Conservation (phyloP, 2,888 invertebrate genomes). For the Caenorhabditis uteleia region DNA sequence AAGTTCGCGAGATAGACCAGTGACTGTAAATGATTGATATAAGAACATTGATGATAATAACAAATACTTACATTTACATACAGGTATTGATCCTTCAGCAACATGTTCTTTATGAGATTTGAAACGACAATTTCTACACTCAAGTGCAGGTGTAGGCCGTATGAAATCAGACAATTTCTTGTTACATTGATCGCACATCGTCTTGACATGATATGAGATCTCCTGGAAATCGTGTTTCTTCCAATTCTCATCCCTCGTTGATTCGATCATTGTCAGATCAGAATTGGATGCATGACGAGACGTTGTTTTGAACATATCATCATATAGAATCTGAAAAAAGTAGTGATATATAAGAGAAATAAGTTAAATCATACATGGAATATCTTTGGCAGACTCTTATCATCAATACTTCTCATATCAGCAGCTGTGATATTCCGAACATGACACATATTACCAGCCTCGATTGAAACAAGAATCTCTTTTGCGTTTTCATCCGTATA, state of each 20-base stretch:
- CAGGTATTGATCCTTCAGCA: constrained; percentile 49
- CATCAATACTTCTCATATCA: constrained; percentile 97
- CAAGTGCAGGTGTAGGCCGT: constrained; percentile 93
- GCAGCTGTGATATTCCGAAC: constrained; percentile 97
- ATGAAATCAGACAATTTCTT: constrained; percentile 93
- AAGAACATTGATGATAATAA: too few relatives aligned
- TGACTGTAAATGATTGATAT: constrained; percentile 19
- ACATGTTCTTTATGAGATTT: constrained; percentile 92
- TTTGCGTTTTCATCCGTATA: constrained; percentile 27
- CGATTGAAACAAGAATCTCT: constrained; percentile 11
- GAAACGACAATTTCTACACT: constrained; percentile 79
- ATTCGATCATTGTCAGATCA: constrained; percentile 40
- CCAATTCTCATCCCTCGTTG: constrained; percentile 38
- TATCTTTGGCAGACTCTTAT: constrained; percentile 97
- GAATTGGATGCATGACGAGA: constrained; percentile 51
- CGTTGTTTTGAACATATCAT: constrained; percentile 75
- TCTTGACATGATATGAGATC: constrained; percentile 48
- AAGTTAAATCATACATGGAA: constrained; percentile 77
- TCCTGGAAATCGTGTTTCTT: constrained; percentile 75
- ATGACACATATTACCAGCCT: constrained; percentile 85
- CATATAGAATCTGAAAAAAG: constrained; percentile 82
- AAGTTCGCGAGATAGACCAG: constrained; percentile 82
- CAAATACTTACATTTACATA: constrained; percentile 52
- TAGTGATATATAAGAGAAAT: background rate
- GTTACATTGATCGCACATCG: constrained; percentile 92